Evolutionary conservation across 30 jellyfish, hydroid and myxozoan genomes (phyloP), one percentile per base, ranked within the genome.

Genomic region (Hydractinia echinata): DNA sequence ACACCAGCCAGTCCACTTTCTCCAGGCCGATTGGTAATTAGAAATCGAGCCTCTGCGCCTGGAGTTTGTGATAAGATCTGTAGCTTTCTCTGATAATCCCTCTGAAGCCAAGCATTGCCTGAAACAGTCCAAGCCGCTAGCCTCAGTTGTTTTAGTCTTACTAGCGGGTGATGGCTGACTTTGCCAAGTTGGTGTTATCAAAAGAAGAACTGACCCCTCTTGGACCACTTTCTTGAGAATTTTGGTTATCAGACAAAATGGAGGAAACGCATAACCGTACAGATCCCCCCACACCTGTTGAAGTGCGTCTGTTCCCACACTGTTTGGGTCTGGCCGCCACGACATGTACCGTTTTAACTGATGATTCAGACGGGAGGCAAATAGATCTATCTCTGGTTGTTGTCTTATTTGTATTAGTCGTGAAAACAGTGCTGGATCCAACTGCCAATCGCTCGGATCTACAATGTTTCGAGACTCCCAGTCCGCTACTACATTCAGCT

Each of bases 1-100:
- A 78, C 86, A 78, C 86, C 86, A 78, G 86, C 86, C 44, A 67
- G 83, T 15, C 67, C 86, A 78, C 86, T 53, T 78, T 54, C 83
- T 60, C 86, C 86, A 78, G 86, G 86, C 2, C 86, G 86, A 78
- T 78, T 78, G 56, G 86, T 78, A 78, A 78, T 78, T 55, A 78
- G 80, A 78, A 54, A 10, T 18, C 61, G 82, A 54, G 54, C 80
- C 86, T 78, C 69, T 15, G 56, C 86, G 54, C 61, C 86, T 78
- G 54, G 58, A 60, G 51, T 54, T 61, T 54, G 86, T 49, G 73
- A 78, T 55, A 61, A 78, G 86, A 8, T 62, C 80, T 60, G 86
- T 15, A 54, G 86, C 80, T 54, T 80, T 53, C 54, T 20, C 52
- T 80, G 53, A 50, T 52, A 76, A 21, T 54, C 50, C 14, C 30